Evolutionary conservation across 2,888 invertebrate species (phyloP).

Genomic region (Chloromyia formosa): DNA sequence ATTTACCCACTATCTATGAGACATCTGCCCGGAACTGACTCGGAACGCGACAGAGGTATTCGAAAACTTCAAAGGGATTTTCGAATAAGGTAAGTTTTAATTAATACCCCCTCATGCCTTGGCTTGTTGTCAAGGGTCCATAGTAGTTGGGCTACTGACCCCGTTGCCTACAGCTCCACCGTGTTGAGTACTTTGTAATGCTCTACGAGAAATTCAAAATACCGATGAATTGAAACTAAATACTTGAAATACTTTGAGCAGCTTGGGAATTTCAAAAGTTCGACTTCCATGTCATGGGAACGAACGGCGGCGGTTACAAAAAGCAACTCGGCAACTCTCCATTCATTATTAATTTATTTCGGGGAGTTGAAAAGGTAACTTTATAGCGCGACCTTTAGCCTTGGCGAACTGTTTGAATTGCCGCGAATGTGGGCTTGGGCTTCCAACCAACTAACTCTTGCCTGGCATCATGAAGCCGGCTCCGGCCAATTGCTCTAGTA

Average conservation of each 20-base stretch:
- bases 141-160: too few species aligned
- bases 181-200: not conserved
- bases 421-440: too few species aligned
- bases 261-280: conserved; percentile 8
- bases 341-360: conserved; percentile 36
- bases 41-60: conserved; percentile 30
- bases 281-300: conserved; percentile 17
- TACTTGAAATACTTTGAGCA: conserved; percentile 9
- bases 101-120: conserved; percentile 21
- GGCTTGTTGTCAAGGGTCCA: too few species aligned
- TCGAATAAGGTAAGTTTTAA: conserved; percentile 40
- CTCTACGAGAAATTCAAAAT: not conserved
- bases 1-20: conserved; percentile 8
- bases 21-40: not conserved
- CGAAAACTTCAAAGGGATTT: conserved; percentile 39
- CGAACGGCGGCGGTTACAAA: not conserved
- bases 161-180: not conserved
- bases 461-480: too few species aligned
- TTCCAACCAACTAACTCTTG: too few species aligned
- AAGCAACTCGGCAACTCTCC: not conserved
- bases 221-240: conserved; percentile 36
- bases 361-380: conserved; percentile 31
- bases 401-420: conserved; percentile 21
- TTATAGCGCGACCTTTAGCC: conserved; percentile 29
- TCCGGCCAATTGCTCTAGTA: too few species aligned